Evolutionary conservation across 2,797 vertebrate species (phyloP), one percentile per base, ranked within the genome.

Genomic region (Aselliscus stoliczkanus): DNA sequence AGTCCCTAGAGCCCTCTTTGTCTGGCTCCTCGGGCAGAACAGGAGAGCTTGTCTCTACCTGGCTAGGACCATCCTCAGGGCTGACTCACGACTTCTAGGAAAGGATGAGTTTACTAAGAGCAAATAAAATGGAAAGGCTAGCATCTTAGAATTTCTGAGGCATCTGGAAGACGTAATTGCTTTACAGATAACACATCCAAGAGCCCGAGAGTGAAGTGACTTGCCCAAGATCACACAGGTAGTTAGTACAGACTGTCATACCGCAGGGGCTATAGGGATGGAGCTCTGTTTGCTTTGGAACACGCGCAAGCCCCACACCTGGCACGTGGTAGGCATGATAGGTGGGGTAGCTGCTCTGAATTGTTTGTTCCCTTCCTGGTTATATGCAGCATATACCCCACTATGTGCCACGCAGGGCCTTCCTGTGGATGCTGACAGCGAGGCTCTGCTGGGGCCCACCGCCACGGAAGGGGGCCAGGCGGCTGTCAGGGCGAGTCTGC

Each of bases 321-420:
- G 31, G n/a, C 29, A 18, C 42, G 7, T 1, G 1, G 64, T 0
- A 20, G n/a, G 27, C 3, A 18, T 18, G 39, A 29, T 23, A 4
- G 20, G 1, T 12, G 50, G 25, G 1, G 6, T 1, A 12, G 9
- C 10, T 31, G 8, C 2, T 18, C 9, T 21, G 42, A 20, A 8
- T 9, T 4, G 12, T 10, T 50, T 44, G 42, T 11, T 42, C 25
- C n/a, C 29, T 31, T 73, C 1, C 62, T 0, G 0, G 15, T 27
- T 11, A 9, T 21, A 11, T 10, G 44, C 25, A 1, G 20, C 21
- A 64, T 1, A 5, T 3, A n/a, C 20, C 39, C 7, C 27, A 5
- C 6, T 0, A 1, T 13, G 12, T 29, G 23, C 29, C 65, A 7
- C 0, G 1, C 3, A 13, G 13, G 37, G 31, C 34, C 39, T 34